Evolutionary conservation across 35 echinoderm and acorn worm species (phyloP).

Genomic region (Heliocidaris tuberculata): DNA sequence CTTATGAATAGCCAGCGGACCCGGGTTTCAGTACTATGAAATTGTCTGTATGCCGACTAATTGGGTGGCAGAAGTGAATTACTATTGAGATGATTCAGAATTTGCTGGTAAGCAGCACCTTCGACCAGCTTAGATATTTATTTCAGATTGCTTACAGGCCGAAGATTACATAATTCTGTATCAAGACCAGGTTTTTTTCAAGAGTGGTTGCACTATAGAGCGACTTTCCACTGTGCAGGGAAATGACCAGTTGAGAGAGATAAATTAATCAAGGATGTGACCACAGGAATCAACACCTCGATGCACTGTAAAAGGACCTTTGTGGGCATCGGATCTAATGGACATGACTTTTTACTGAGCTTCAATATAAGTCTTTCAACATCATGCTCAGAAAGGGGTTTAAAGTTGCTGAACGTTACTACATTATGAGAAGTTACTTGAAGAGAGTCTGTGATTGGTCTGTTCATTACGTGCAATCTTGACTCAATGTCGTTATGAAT

Average conservation of each 20-base stretch:
- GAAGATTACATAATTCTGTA: neutral
- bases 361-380: no score
- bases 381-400: no score
- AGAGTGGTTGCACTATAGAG: neutral
- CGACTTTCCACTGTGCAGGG: no score
- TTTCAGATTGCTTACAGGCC: neutral
- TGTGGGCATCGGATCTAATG: no score
- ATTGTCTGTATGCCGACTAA: neutral
- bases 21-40: neutral
- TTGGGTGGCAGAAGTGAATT: neutral
- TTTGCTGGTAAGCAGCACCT: neutral
- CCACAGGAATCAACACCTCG: no score
- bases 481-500: neutral
- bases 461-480: neutral
- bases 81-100: neutral
- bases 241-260: no score
- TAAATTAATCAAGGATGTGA: no score
- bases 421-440: no score
- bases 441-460: neutral
- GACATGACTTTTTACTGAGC: no score
- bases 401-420: no score
- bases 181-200: conserved; percentile 17
- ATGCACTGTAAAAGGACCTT: no score
- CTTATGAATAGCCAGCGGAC: no score
- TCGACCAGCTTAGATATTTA: neutral